Base-by-base conservation (phyloP, 2,888 invertebrate species). In the Diarsia brunnea region DNA sequence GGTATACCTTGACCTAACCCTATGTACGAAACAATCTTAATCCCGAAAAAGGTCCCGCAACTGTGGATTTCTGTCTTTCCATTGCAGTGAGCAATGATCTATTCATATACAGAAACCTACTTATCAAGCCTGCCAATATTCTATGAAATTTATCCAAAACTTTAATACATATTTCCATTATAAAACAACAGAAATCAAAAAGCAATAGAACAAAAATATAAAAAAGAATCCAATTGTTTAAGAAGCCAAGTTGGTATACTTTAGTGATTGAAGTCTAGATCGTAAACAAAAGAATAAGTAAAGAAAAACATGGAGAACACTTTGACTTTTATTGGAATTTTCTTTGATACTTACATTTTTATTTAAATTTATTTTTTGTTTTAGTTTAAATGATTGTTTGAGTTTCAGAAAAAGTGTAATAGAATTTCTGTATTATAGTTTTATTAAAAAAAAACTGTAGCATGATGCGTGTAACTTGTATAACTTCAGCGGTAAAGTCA, bases 201-300 rank as follows among this genome's bases (percentile, higher is more conserved):
- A 4, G 7, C 4, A 66, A 66, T 38, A 58, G 8, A 19, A 67
- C 0, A 73, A 55, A 16, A 58, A 74, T 1, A 53, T 4, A 53
- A 51, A 49, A 49, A 70, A 19, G 19, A 11, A 64, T 61, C n/a
- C 65, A 82, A 78, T 82, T 82, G 72, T 38, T 61, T 27, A 16
- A 77, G 53, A 69, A 82, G 55, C 38, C 61, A 24, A 55, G 27
- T 73, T 24, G 49, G 31, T 63, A 58, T 55, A 69, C 60, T 76
- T 58, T 24, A 69, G 27, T 82, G 73, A 73, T 82, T 81, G 66
- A 82, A 69, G 58, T 73, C 16, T 61, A 51, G n/a, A 24, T n/a
- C 12, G 38, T 53, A 53, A 69, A 61, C 21, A 64, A 77, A 68
- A 43, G 60, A 68, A 11, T 60, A 49, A 43, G 60, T 8, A 66